Base-by-base conservation (phyloP, 2,113 vertebrate genomes). In the Mormyrus iriodes region DNA sequence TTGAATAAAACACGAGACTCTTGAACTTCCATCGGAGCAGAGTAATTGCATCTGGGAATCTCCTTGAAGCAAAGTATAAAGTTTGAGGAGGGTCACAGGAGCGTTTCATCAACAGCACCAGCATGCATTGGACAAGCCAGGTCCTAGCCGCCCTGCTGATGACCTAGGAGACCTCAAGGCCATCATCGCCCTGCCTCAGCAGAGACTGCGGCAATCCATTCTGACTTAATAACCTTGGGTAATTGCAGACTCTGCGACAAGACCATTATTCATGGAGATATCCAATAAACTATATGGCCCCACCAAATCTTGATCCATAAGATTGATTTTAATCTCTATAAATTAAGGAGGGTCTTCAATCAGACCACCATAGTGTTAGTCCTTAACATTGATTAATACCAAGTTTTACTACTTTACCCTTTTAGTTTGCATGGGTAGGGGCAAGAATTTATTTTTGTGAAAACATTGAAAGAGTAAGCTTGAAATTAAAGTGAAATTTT, bases 251-350 rank as follows among this genome's bases (percentile, higher is more conserved):
- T 94, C 93, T 94, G 93, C 90, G 94, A 95, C 91, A 90, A 92
- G 90, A 92, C 93, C 94, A 96, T 96, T 94, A 95, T 93, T 96
- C 95, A 95, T 95, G 95, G 93, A 91, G 94, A 95, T 94, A 93
- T 95, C 93, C 94, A 95, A 95, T 96, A 96, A 94, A 51, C 92
- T 58, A 91, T 79, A 65, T 65, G 35, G 69, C 88, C 89, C 88
- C 91, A 52, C 92, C 92, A 94, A 93, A 94, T 92, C 93, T 92
- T 94, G 94, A 95, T 95, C 95, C 89, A 95, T 96, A 96, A 92
- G 93, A 96, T 95, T 94, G 95, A 96, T 95, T 93, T 92, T 89
- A 90, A 88, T 73, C 86, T 83, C 91, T 91, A 90, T 91, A 90
- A 92, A 90, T 92, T 88, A 86, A 86, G 51, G 85, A 53, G 51